Percentiles rank a stretch among this genome's conserved stretches.
Evolutionary conservation across 1,140 invertebrate genomes (phyloP).

Genomic region (Euura saliciscinereae): DNA sequence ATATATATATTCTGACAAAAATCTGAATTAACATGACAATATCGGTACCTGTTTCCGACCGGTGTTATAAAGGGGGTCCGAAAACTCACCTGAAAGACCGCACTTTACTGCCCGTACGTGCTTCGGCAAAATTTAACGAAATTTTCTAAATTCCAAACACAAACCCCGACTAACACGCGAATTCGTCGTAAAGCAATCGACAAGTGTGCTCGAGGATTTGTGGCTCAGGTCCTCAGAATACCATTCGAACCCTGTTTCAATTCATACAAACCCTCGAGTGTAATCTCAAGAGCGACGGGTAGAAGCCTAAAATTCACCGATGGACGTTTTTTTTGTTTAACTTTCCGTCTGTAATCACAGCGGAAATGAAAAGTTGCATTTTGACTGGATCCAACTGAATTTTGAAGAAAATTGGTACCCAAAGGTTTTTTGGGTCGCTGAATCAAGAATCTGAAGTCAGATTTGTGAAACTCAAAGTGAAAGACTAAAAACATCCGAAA

Average conservation of each 20-base stretch:
- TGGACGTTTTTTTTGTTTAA: too few species aligned
- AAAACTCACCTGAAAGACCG: constrained; percentile 15
- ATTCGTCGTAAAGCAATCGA: constrained; percentile 1
- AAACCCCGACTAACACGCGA: neutral
- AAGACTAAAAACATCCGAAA: too few species aligned
- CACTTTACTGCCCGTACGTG: constrained; percentile 53
- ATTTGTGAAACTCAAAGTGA: too few species aligned
- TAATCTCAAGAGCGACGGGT: too few species aligned
- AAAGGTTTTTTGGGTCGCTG: too few species aligned
- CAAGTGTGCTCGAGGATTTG: neutral
- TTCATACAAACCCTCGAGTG: too few species aligned
- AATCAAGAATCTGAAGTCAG: too few species aligned
- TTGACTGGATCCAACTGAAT: too few species aligned
- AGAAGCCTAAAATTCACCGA: too few species aligned
- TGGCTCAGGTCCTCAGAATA: neutral
- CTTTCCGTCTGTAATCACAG: too few species aligned
- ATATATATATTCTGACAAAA: constrained; percentile 33
- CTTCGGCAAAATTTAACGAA: constrained; percentile 37
- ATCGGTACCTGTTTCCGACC: constrained; percentile 45
- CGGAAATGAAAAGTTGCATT: too few species aligned
- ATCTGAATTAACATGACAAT: constrained; percentile 53
- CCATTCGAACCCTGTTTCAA: neutral
- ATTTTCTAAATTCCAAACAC: constrained; percentile 24
- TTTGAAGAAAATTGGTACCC: too few species aligned
- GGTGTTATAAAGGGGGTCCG: constrained; percentile 8